Evolutionary conservation across 2,113 vertebrate species (phyloP).

Genomic region (Tachycineta bicolor): DNA sequence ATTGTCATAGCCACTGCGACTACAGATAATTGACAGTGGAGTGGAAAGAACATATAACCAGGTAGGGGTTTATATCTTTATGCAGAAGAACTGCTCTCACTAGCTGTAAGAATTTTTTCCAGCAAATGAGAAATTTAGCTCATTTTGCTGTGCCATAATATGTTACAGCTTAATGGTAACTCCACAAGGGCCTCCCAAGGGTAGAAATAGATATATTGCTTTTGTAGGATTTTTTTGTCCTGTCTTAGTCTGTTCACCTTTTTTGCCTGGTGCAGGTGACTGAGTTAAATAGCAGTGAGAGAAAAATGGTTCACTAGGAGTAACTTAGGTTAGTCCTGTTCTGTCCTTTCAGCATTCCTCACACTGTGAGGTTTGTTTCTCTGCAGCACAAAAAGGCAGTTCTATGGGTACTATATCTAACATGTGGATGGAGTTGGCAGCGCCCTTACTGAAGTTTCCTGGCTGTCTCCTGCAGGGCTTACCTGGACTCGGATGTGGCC

Average conservation of each 20-base stretch:
- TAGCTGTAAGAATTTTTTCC: not conserved
- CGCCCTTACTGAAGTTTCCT: not conserved
- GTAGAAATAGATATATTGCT: not conserved
- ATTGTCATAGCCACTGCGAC: not conserved
- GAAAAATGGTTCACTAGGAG: not conserved
- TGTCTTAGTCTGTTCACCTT: not conserved
- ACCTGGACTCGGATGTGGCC: slow-evolving; percentile 87
- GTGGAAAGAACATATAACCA: not conserved
- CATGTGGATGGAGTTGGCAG: fast-evolving
- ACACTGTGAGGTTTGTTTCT: fast-evolving
- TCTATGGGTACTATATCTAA: not conserved
- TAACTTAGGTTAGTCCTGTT: not conserved
- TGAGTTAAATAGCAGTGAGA: not conserved
- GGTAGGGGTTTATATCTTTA: not conserved
- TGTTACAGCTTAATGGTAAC: not conserved
- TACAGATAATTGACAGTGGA: not conserved
- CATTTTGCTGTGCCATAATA: not conserved
- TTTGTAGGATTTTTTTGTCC: not conserved
- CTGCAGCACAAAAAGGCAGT: not conserved
- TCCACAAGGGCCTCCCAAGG: not conserved
- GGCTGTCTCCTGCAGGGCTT: slow-evolving; percentile 75
- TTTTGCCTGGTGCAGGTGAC: not conserved
- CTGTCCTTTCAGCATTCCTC: not conserved
- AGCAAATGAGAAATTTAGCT: not conserved
- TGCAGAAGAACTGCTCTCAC: not conserved